These are phyloP conservation scores for Hirtodrosophila cameraria DNA, from an alignment of 2,888 invertebrate species.

Conservation along the genomic window DNA sequence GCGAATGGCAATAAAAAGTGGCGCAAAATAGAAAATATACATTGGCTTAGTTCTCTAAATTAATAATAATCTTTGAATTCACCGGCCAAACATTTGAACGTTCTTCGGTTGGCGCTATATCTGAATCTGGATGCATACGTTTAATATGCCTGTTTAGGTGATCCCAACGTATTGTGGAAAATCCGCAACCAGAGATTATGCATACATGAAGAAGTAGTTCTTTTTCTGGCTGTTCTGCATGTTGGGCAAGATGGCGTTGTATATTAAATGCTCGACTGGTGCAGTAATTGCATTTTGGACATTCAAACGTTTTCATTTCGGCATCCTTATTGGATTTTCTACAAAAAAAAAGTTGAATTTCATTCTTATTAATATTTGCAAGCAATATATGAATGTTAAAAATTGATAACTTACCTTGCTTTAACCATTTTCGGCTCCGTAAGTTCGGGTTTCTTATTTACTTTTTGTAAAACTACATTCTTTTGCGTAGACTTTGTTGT, in stretches of 20 bases:
- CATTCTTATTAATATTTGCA: rapidly evolving
- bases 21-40: neutral
- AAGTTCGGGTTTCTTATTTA: no score
- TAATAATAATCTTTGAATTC: neutral
- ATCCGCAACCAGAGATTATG: constrained; percentile 42
- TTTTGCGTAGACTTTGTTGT: no score
- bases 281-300: constrained; percentile 34
- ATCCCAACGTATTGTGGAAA: constrained; percentile 41
- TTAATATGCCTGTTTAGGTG: constrained; percentile 39
- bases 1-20: no score
- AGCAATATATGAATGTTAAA: no score
- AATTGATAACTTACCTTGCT: no score
- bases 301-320: constrained; percentile 29
- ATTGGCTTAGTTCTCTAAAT: neutral
- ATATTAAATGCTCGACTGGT: constrained; percentile 43
- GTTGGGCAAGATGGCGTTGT: constrained; percentile 40
- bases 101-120: neutral
- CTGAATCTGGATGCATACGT: constrained; percentile 24
- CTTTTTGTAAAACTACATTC: no score
- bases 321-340: constrained; percentile 23
- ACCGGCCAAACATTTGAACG: no score
- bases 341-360: neutral
- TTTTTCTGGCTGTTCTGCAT: neutral
- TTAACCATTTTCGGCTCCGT: no score
- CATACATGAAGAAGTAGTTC: constrained; percentile 34